Base-by-base conservation (phyloP, 2,797 vertebrate species). In the Kryptolebias ocellatus region DNA sequence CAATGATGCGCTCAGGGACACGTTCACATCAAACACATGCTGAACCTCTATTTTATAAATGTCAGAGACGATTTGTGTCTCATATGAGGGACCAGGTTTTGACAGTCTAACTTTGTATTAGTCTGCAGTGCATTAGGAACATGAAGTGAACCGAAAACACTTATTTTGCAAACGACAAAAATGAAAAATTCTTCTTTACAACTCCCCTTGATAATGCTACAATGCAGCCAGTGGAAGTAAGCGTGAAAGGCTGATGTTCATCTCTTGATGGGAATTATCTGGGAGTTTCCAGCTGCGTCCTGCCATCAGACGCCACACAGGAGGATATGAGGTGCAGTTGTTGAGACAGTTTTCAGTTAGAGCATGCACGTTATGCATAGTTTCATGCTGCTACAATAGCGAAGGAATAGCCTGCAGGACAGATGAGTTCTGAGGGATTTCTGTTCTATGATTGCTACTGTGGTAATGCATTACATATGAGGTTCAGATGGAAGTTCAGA, bases 41-140 rank as follows among this genome's bases (percentile, higher is more conserved):
- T 82, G 76, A 84, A 64, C 52, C 55, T 46, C 54, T 54, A 64
- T 76, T 89, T 83, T 67, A 66, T 53, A 88, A 90, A 92, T 86
- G 79, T 79, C 83, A 89, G 58, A 45, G 16, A 67, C 56, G 52
- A 70, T 74, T 78, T 80, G 42, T 39, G 46, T 67, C 54, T 72
- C 59, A 67, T 11, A 29, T 77, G 63, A 78, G 27, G 76, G 71
- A 61, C 29, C 17, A 4, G 52, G 51, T 15, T 67, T 53, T 65
- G 52, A 55, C 59, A 62, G 11, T 18, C 24, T 42, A 60, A 54
- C 62, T 54, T 49, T 72, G 51, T 28, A 55, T 69, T 37, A 58
- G 47, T 67, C 53, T 51, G 54, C 18, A 60, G 59, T 62, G 17
- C 17, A 49, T 70, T 58, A 28, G 56, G 12, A 74, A 67, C 15